These are phyloP conservation scores for Danionella dracula DNA, from an alignment of 2,797 vertebrate species.

Conservation along the genomic window DNA sequence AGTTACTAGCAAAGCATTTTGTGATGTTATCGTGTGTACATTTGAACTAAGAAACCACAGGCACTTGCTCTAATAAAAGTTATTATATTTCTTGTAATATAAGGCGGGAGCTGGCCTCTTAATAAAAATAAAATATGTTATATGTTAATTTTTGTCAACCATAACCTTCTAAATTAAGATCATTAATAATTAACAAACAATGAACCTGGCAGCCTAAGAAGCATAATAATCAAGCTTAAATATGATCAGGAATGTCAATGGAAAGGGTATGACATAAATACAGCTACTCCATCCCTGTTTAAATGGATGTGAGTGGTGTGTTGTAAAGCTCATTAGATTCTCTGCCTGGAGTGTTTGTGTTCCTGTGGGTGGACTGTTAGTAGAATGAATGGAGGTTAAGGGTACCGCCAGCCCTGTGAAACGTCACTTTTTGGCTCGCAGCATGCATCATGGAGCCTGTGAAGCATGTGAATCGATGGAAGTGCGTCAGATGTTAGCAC, in stretches of 20 bases:
- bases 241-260: neutral
- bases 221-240: neutral
- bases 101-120: no score
- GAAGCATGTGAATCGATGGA: neutral
- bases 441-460: slow-evolving; percentile 18
- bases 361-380: neutral
- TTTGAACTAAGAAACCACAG: no score
- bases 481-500: slow-evolving; percentile 5
- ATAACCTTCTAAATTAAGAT: neutral
- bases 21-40: no score
- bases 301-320: neutral
- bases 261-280: neutral
- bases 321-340: neutral
- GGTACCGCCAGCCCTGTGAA: neutral
- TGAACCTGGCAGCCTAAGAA: neutral
- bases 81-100: no score
- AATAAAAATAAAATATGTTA: no score
- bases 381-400: neutral
- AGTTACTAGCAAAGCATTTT: no score
- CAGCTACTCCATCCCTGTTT: neutral
- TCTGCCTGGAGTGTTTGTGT: slow-evolving; percentile 1
- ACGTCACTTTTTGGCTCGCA: neutral
- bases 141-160: neutral
- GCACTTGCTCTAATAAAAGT: no score
- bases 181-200: neutral